Evolutionary conservation across 2,797 vertebrate species (phyloP), one percentile per base, ranked within the genome.

Genomic region (Hydrocynus forskahlii): DNA sequence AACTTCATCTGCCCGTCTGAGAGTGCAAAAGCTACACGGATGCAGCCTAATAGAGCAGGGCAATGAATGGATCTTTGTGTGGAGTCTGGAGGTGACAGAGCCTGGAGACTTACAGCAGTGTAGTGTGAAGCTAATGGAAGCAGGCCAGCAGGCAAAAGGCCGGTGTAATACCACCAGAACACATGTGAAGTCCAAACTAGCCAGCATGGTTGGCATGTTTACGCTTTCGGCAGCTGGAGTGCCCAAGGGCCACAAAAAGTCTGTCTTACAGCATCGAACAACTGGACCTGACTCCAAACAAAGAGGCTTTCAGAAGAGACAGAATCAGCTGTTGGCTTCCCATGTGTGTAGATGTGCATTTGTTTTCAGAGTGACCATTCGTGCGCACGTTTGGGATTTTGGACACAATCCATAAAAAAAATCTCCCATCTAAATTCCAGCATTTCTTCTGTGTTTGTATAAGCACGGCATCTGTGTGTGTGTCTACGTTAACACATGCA

Each of bases 201-300:
- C 77, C 75, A 75, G 76, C 59, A 84, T 74, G 66, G 71, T 78
- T 76, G 82, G 71, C 80, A 73, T 83, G 63, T 52, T 78, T 78
- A 79, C 66, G 75, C 74, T 78, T 78, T 43, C 43, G 59, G 83
- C 82, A 84, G 85, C 82, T 80, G 80, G 76, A 78, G 80, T 54
- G 23, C 64, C 21, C n/a, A 45, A 80, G 50, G 23, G 38, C 40
- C 69, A 45, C 70, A 72, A 63, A 78, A 81, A 75, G 74, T 66
- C 71, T 75, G 48, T 79, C 66, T 83, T 83, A 79, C 77, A 78
- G 75, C 77, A 82, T 66, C 14, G 52, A 86, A 78, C 69, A 76
- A 81, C 81, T 78, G 82, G 82, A 78, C 71, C 82, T 82, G 63
- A 57, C 75, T 70, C 67, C 54, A 76, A 62, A 64, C 79, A 76